Evolutionary conservation across 2,888 invertebrate species (phyloP).

Genomic region (Melanotus villosus): DNA sequence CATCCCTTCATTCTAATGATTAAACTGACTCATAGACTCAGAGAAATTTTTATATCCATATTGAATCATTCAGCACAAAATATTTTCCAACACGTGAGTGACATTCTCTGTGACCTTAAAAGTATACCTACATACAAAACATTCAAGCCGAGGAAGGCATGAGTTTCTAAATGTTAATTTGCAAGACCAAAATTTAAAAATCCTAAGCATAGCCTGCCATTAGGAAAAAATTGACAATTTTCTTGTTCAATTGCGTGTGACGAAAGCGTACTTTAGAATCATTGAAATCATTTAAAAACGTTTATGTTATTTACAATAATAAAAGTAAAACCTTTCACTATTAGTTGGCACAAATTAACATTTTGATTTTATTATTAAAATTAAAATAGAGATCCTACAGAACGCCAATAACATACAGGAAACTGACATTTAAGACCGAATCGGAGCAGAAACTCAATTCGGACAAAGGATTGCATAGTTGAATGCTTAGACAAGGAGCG

Average conservation of each 20-base stretch:
- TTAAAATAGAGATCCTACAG: too few relatives aligned
- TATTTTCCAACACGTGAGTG: too few relatives aligned
- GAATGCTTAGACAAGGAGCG: background rate
- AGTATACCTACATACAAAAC: background rate
- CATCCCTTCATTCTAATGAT: too few relatives aligned
- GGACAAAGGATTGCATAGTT: background rate
- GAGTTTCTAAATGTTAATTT: slow-evolving; percentile 16
- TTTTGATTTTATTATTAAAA: too few relatives aligned
- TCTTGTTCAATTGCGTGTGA: background rate
- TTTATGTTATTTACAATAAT: too few relatives aligned
- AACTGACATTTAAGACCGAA: slow-evolving; percentile 9
- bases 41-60: background rate
- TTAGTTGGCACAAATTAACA: background rate
- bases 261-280: background rate
- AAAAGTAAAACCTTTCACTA: background rate
- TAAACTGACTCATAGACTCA: too few relatives aligned
- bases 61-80: background rate
- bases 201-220: background rate
- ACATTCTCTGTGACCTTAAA: slow-evolving; percentile 9
- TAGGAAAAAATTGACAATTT: background rate
- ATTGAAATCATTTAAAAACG: too few relatives aligned
- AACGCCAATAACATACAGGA: slow-evolving; percentile 1
- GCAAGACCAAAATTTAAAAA: background rate
- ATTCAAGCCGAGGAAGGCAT: slow-evolving; percentile 3
- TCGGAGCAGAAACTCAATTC: slow-evolving; percentile 12